Base-by-base conservation (phyloP, 2,888 invertebrate species). In the Argynnis bischoffii region DNA sequence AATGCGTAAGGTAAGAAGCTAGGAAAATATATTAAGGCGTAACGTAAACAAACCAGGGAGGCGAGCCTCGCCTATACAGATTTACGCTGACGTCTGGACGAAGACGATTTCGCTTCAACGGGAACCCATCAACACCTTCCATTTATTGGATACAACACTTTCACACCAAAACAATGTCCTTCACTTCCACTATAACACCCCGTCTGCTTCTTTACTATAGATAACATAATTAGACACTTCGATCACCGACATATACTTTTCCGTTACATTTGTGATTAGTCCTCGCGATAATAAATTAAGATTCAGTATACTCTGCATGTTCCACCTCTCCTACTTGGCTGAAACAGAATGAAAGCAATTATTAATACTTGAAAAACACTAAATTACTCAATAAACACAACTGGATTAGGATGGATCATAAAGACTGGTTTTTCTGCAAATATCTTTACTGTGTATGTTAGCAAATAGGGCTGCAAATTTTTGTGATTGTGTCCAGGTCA, bases 91-190 rank as follows among this genome's bases (percentile, higher is more conserved):
- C 85, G 77, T 80, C 75, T 81, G 79, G 78, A 85, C 84, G 82
- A 81, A 84, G 79, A 80, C 80, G 76, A 79, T 75, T 83, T 83
- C 83, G 81, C 35, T 41, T 11, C 8, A 82, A 83, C 90, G 91
- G 92, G 91, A 90, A 87, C 83, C 84, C 82, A 87, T 84, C 76
- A 76, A 79, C 84, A 80, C 88, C 91, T 92, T 92, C 92, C 92
- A 90, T 86, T 83, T 83, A 88, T 84, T 88, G 92, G 92, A 92
- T 92, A 92, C 92, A 92, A 92, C 92, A 92, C 92, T 90, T 85
- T 83, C 92, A 90, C 87, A 87, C 91, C 92, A 90, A 81, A 87
- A 83, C 86, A 86, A 84, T 90, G 92, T 92, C 92, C 89, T 72
- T 82, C 90, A 80, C 88, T 83, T 75, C 55, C 76, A 81, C 76